Conservation (phyloP, 2,888 invertebrate genomes). For the Dynastes maya region DNA sequence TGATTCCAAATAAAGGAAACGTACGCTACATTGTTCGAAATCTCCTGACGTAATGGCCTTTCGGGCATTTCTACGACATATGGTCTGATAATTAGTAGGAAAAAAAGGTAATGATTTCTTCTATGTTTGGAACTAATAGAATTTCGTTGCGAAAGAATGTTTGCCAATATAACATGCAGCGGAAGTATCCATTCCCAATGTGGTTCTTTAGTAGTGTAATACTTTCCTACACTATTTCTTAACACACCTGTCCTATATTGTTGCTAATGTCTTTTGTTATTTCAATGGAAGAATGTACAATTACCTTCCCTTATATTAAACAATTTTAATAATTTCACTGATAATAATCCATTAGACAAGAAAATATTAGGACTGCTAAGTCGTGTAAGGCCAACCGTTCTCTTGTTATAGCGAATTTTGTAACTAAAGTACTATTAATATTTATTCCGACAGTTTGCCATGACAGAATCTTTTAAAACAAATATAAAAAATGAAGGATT, state of each 20-base stretch:
- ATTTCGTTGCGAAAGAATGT: constrained; percentile 24
- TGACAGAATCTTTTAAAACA: no score
- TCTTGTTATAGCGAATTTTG: no score
- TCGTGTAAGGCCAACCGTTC: no score
- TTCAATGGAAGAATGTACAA: neutral
- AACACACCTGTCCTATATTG: constrained; percentile 9
- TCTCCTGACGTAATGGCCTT: constrained; percentile 22
- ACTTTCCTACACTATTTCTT: neutral
- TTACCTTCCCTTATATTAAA: neutral
- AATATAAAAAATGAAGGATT: no score
- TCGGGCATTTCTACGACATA: constrained; percentile 14
- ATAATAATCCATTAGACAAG: no score
- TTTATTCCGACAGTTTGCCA: no score
- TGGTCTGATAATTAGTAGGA: constrained; percentile 13
- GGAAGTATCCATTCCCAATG: constrained; percentile 5
- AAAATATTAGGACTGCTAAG: no score
- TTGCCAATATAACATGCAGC: neutral
- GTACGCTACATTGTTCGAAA: constrained; percentile 22
- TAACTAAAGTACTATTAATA: no score
- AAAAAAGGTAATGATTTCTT: constrained; percentile 30
- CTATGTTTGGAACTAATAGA: constrained; percentile 11
- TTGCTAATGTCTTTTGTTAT: constrained; percentile 17
- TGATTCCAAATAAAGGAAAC: constrained; percentile 33
- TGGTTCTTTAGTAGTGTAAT: neutral
- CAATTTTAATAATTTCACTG: no score